Conservation (phyloP, 2,113 vertebrate species). For the Psephotus haematonotus region DNA sequence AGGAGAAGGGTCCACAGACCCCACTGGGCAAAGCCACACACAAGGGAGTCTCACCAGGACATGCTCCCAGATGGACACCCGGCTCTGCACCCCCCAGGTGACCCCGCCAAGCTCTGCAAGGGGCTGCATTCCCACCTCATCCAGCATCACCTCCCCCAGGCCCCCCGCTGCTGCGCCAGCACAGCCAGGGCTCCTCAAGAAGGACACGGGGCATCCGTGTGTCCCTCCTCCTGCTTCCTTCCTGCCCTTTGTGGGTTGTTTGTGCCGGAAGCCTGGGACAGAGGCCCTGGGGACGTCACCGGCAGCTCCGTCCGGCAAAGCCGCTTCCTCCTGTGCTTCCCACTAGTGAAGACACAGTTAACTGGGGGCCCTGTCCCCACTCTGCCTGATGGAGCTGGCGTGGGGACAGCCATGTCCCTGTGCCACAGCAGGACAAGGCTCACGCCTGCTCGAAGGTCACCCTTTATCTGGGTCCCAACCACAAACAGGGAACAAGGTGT, state of each 20-base stretch:
- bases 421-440: neutral
- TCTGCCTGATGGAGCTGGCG: neutral
- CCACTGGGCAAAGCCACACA: neutral
- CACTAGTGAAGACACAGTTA: fast-evolving
- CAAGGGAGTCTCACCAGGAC: neutral
- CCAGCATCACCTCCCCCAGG: neutral
- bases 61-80: fast-evolving
- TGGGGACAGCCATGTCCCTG: neutral
- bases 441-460: neutral
- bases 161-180: fast-evolving
- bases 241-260: conserved; percentile 15
- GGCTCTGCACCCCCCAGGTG: neutral
- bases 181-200: neutral
- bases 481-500: neutral
- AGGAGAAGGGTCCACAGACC: neutral
- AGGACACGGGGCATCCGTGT: neutral
- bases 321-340: neutral
- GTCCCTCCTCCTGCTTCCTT: conserved; percentile 14
- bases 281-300: neutral
- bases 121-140: fast-evolving
- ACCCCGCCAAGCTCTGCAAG: neutral
- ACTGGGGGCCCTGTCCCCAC: neutral
- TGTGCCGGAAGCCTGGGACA: neutral
- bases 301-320: neutral
- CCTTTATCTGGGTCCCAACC: neutral